Evolutionary conservation across 2,113 vertebrate genomes (phyloP).

Genomic region (Megaceryle torquata): DNA sequence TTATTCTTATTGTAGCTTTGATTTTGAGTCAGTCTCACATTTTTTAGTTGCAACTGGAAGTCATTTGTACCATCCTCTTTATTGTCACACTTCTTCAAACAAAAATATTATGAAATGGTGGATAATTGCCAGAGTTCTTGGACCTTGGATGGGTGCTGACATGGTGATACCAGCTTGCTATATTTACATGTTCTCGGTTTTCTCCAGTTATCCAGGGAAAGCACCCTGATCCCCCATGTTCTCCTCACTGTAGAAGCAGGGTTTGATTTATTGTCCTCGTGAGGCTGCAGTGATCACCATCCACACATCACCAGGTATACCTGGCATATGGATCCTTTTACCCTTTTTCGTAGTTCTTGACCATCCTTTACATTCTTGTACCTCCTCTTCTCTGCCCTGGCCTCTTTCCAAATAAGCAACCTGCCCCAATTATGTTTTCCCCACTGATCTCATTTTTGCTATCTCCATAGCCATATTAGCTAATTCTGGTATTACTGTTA

Average conservation of each 20-base stretch:
- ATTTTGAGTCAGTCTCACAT: not conserved
- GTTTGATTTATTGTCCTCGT: not conserved
- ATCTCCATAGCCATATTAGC: not conserved
- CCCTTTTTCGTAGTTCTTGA: not conserved
- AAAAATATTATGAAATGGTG: not conserved
- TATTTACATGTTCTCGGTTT: not conserved
- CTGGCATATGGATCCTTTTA: not conserved
- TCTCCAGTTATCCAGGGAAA: not conserved
- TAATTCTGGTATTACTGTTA: not conserved
- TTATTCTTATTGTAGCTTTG: not conserved
- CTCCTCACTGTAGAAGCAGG: not conserved
- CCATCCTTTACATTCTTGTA: not conserved
- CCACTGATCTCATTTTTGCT: not conserved
- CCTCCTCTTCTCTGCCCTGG: not conserved
- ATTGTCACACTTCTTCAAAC: not conserved
- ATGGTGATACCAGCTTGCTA: not conserved
- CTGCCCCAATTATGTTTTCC: not conserved
- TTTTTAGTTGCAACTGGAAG: not conserved
- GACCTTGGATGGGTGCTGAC: not conserved
- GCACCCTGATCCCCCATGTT: rapidly evolving
- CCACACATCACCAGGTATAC: rapidly evolving
- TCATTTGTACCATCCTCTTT: not conserved
- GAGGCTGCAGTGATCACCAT: not conserved
- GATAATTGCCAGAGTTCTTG: not conserved
- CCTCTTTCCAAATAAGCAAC: not conserved